Evolutionary conservation across 2,888 invertebrate species (phyloP).

Genomic region (Drosophila buzzatii): DNA sequence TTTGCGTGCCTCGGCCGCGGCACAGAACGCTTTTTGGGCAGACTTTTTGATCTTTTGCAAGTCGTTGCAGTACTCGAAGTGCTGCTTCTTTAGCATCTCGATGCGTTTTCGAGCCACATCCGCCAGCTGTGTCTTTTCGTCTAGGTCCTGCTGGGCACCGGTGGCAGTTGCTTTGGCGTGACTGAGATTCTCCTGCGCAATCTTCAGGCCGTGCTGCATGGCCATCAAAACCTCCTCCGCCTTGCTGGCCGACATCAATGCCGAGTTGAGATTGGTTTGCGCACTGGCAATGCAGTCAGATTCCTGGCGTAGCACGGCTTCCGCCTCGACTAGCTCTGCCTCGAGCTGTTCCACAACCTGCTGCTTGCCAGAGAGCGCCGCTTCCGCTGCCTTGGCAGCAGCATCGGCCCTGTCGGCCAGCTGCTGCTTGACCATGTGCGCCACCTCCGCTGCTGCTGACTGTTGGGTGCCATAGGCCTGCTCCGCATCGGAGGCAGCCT

Average conservation of each 20-base stretch:
- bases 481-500: slow-evolving; percentile 89
- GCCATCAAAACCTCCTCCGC: slow-evolving; percentile 86
- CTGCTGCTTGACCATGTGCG: slow-evolving; percentile 90
- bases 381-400: slow-evolving; percentile 90
- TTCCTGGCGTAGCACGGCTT: slow-evolving; percentile 87
- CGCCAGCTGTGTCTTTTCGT: slow-evolving; percentile 89
- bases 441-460: slow-evolving; percentile 90
- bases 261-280: slow-evolving; percentile 87
- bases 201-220: slow-evolving; percentile 84
- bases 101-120: slow-evolving; percentile 89
- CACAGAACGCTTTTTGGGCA: slow-evolving; percentile 89
- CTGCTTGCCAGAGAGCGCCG: slow-evolving; percentile 89
- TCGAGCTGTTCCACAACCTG: slow-evolving; percentile 89
- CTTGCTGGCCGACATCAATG: slow-evolving; percentile 87
- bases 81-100: slow-evolving; percentile 88
- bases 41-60: slow-evolving; percentile 89
- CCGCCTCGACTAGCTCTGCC: slow-evolving; percentile 89
- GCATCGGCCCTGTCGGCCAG: slow-evolving; percentile 90
- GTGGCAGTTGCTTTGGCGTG: slow-evolving; percentile 88
- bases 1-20: slow-evolving; percentile 89
- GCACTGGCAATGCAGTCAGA: slow-evolving; percentile 87
- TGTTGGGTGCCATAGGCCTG: slow-evolving; percentile 85
- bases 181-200: slow-evolving; percentile 86
- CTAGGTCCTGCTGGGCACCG: slow-evolving; percentile 88
- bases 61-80: slow-evolving; percentile 88